Base-by-base conservation (phyloP, 2,888 invertebrate species). In the Listrodromus nycthemerus region DNA sequence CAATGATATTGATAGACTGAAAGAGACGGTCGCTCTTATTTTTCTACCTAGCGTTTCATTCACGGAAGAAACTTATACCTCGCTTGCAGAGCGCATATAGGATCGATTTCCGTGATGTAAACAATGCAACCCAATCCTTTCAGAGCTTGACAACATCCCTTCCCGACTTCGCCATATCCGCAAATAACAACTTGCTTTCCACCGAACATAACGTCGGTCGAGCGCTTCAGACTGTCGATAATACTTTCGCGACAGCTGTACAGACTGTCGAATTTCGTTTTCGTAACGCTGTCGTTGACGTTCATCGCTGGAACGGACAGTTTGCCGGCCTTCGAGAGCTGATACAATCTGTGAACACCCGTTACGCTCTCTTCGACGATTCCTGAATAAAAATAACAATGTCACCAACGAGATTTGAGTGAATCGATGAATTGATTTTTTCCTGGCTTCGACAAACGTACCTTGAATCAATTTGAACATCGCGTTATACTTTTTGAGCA, bases 281-380 rank as follows among this genome's bases (percentile, higher is more conserved):
- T 99, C 1, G 98, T 99, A 58, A 99, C 99, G 3, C 98, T 98
- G 93, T 99, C 99, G 93, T 99, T 99, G 48, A 99, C 99, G 93
- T 99, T 99, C 98, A 99, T 99, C 0, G 99, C 99, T 1, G 99
- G 99, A 27, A 99, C 98, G 48, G 97, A 97, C 82, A 99, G 94
- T 94, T 98, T 98, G 78, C 97, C 97, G 19, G 98, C 97, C 94
- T 98, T 99, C 66, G 98, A 98, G 52, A 99, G 95, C 93, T 99
- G 99, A 93, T 99, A 99, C 76, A 99, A 94, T 84, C 99, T 96
- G 94, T 99, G 99, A 0, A 99, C 99, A n/a, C 99, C 99, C 0
- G 99, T 99, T 55, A 99, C 98, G 91, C 98, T 98, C 94, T 99
- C 99, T 93, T 99, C 99, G 3, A 99, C 99, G 91, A 99, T 98